phyloP scores from a whole-genome alignment of 2,797 vertebrate species.

The Parambassis ranga region DNA sequence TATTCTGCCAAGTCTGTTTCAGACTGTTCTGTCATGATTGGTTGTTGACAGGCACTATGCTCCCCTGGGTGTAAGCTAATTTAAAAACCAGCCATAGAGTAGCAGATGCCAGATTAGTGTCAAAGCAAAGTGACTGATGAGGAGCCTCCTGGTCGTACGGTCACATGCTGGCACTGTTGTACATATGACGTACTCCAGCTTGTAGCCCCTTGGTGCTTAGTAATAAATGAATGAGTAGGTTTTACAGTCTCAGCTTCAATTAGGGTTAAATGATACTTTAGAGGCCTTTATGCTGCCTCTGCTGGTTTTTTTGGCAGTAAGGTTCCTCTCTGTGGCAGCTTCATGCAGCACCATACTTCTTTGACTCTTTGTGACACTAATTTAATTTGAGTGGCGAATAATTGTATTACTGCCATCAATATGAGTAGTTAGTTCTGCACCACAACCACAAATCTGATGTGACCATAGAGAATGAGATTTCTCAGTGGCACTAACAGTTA shows the following conservation, averaged over 20 bases:
- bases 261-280: constrained; percentile 36
- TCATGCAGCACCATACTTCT: constrained; percentile 6
- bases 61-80: constrained; percentile 63
- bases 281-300: constrained; percentile 13
- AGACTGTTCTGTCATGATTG: constrained; percentile 49
- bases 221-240: constrained; percentile 40
- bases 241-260: constrained; percentile 32
- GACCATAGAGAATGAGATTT: constrained; percentile 40
- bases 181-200: constrained; percentile 27
- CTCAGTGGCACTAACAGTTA: constrained; percentile 48
- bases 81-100: constrained; percentile 63
- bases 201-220: constrained; percentile 28
- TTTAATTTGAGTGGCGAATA: constrained; percentile 64
- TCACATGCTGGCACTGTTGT: constrained; percentile 47
- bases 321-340: not conserved
- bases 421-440: constrained; percentile 52
- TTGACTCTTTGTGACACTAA: constrained; percentile 59
- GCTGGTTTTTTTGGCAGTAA: not conserved
- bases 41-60: constrained; percentile 56
- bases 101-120: constrained; percentile 76
- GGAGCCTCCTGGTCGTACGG: constrained; percentile 52
- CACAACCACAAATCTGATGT: constrained; percentile 43
- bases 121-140: constrained; percentile 69
- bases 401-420: constrained; percentile 67
- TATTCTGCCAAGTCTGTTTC: constrained; percentile 44